phyloP scores from a whole-genome alignment of 2,113 vertebrate genomes.

The Perca flavescens region DNA sequence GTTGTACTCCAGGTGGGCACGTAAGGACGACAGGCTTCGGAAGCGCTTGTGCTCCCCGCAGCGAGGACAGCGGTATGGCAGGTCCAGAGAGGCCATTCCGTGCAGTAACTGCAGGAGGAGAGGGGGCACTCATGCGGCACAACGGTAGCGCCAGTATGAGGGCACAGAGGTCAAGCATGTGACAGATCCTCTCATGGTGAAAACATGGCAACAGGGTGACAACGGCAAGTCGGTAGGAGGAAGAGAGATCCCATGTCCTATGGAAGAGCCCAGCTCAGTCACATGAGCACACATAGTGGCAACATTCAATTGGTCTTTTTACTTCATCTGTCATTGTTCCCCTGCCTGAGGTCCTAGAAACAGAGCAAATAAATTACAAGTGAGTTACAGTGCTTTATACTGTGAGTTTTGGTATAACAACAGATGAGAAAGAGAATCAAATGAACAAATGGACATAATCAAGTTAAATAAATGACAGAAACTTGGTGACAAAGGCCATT shows the following conservation, averaged over 20 bases:
- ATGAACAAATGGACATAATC: background rate
- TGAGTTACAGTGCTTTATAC: slow-evolving; percentile 1
- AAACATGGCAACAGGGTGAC: slow-evolving; percentile 30
- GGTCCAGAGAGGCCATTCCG: slow-evolving; percentile 98
- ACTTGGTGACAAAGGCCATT: background rate
- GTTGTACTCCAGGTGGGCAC: slow-evolving; percentile 98
- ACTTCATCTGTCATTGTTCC: slow-evolving; percentile 45
- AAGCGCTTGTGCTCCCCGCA: slow-evolving; percentile 99
- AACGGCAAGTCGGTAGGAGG: slow-evolving; percentile 15
- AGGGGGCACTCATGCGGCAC: slow-evolving; percentile 77
- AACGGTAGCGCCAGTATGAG: slow-evolving; percentile 64
- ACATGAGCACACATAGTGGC: slow-evolving; percentile 64
- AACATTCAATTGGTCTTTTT: slow-evolving; percentile 43
- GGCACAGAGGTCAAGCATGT: slow-evolving; percentile 65
- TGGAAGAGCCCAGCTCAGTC: slow-evolving; percentile 48
- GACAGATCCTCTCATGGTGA: slow-evolving; percentile 78
- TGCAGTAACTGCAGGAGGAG: slow-evolving; percentile 70
- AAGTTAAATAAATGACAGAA: background rate
- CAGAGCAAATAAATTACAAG: slow-evolving; percentile 22
- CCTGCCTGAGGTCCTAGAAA: slow-evolving; percentile 62
- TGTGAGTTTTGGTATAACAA: background rate
- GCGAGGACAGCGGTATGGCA: slow-evolving; percentile 97
- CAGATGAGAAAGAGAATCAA: background rate
- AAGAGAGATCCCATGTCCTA: slow-evolving; percentile 34
- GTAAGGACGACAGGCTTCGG: slow-evolving; percentile 96